Percentiles rank a stretch among this genome's conserved stretches.
Evolutionary conservation across 2,888 invertebrate species (phyloP).

Genomic region (Cephus pygmeus): DNA sequence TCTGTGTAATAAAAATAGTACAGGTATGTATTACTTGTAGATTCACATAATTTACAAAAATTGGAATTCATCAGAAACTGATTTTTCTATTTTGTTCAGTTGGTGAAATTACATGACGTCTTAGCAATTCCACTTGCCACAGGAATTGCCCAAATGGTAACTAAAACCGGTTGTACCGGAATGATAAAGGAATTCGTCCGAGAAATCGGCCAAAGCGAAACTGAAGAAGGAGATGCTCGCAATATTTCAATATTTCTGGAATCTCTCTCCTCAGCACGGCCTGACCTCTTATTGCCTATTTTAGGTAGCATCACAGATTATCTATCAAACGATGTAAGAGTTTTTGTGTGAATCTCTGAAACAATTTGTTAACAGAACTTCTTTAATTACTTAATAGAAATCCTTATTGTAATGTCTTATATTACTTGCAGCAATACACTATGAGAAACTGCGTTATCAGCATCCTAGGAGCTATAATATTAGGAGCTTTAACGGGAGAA

Average conservation of each 20-base stretch:
- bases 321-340: slow-evolving; percentile 51
- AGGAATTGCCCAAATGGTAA: slow-evolving; percentile 77
- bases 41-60: slow-evolving; percentile 4
- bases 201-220: slow-evolving; percentile 79
- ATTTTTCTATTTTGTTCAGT: slow-evolving; percentile 62
- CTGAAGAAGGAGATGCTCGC: slow-evolving; percentile 67
- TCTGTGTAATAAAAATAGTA: slow-evolving; percentile 78
- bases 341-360: not conserved
- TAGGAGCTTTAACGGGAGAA: slow-evolving; percentile 79
- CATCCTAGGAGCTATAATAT: slow-evolving; percentile 84
- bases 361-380: no score
- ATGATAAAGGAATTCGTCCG: slow-evolving; percentile 80
- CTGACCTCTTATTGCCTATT: slow-evolving; percentile 52
- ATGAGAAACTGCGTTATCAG: slow-evolving; percentile 85
- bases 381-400: not conserved
- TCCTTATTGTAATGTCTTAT: not conserved
- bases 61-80: slow-evolving; percentile 2
- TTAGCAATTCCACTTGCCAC: slow-evolving; percentile 76
- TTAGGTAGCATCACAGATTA: slow-evolving; percentile 54
- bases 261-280: slow-evolving; percentile 40
- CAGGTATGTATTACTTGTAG: slow-evolving; percentile 59
- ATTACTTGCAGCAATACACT: slow-evolving; percentile 67
- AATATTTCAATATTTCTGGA: slow-evolving; percentile 58
- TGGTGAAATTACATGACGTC: slow-evolving; percentile 82
- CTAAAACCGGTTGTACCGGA: slow-evolving; percentile 75